Percentiles rank a stretch among this genome's conserved stretches.
Evolutionary conservation across 2,113 vertebrate species (phyloP).

Genomic region (Tonatia bakeri): DNA sequence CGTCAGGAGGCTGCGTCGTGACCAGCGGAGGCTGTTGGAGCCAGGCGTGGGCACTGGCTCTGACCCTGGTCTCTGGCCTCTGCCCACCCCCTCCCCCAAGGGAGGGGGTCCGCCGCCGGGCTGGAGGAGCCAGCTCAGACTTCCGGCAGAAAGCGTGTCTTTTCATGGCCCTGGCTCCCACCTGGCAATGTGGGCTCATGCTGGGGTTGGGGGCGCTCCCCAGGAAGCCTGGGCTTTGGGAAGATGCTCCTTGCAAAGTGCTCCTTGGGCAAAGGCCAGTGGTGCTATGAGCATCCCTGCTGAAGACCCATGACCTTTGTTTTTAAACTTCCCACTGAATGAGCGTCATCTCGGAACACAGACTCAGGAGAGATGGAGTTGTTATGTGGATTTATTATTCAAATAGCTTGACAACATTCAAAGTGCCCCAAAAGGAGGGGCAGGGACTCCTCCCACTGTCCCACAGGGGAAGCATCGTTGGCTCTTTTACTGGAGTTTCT

Average conservation of each 20-base stretch:
- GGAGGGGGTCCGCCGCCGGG: not conserved
- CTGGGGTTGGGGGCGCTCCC: not conserved
- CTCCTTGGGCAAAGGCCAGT: rapidly evolving
- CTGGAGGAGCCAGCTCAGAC: not conserved
- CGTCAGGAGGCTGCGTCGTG: slow-evolving; percentile 59
- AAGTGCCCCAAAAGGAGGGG: not conserved
- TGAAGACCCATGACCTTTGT: not conserved
- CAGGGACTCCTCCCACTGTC: not conserved
- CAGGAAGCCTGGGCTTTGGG: not conserved
- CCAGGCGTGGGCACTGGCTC: not conserved
- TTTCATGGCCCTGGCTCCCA: not conserved
- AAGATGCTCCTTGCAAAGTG: not conserved
- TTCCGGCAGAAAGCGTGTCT: not conserved
- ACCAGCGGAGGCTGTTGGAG: slow-evolving; percentile 42
- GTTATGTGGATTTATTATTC: slow-evolving; percentile 46
- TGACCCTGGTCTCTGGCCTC: not conserved
- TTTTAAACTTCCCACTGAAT: not conserved
- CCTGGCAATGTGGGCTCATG: not conserved
- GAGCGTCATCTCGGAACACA: not conserved
- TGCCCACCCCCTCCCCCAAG: not conserved
- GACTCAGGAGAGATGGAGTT: not conserved
- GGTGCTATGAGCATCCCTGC: not conserved
- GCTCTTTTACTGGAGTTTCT: rapidly evolving
- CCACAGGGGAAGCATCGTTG: rapidly evolving
- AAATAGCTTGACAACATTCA: not conserved